Percentiles rank a stretch among this genome's conserved stretches.
Evolutionary conservation across 2,888 invertebrate genomes (phyloP).

Genomic region (Melitaea athalia): DNA sequence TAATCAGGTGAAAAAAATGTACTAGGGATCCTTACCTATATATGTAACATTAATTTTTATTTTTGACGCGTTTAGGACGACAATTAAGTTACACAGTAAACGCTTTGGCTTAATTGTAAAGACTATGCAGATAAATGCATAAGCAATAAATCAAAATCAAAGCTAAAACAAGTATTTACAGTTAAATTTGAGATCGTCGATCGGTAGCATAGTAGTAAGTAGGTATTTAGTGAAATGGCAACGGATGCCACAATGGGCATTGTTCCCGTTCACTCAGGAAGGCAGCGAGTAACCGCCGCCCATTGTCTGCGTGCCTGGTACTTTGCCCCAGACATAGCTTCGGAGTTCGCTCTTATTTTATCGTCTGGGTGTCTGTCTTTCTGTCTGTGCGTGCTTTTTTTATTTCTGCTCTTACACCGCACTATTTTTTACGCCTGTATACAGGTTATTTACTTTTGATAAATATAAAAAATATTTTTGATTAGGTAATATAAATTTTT

Average conservation of each 20-base stretch:
- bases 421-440: too few species aligned
- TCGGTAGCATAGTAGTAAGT: constrained; percentile 52
- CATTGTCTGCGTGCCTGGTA: constrained; percentile 63
- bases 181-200: constrained; percentile 11
- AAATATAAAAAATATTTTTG: too few species aligned
- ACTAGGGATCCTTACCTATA: too few species aligned
- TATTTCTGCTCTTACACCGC: not conserved
- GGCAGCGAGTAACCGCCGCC: constrained; percentile 49
- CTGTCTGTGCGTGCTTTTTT: not conserved
- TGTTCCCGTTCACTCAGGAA: constrained; percentile 62
- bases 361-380: constrained; percentile 5
- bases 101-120: too few species aligned
- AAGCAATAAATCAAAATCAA: too few species aligned
- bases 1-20: too few species aligned
- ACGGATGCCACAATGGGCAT: constrained; percentile 65
- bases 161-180: not conserved
- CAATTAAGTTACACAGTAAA: too few species aligned
- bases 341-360: constrained; percentile 13
- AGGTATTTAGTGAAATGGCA: constrained; percentile 65
- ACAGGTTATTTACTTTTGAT: too few species aligned
- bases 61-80: too few species aligned
- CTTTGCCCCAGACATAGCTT: constrained; percentile 27
- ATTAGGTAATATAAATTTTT: too few species aligned
- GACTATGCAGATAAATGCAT: too few species aligned
- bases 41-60: too few species aligned